Base-by-base conservation (phyloP, 2,888 invertebrate species). In the Cryptus viduatorius region DNA sequence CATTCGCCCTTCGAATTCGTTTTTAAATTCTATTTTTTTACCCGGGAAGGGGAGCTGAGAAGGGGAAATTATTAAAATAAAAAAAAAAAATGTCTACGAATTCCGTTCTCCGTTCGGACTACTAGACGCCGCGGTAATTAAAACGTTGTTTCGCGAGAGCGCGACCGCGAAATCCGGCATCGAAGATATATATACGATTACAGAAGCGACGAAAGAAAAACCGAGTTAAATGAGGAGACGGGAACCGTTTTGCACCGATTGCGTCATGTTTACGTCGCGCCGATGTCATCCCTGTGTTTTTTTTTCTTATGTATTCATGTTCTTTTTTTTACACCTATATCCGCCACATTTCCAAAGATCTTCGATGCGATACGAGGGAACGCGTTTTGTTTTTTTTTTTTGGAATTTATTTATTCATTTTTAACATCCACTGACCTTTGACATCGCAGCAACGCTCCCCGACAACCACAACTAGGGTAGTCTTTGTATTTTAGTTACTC, bases 401-500 rank as follows among this genome's bases (percentile, higher is more conserved):
- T 48, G 0, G 14, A 7, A 10, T n/a, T 48, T 12, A 12, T 48
- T 14, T 4, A 12, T 4, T n/a, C 16, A 8, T 53, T 16, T 19
- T 8, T 1, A 59, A 59, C 24, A 59, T 19, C 8, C 10, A 29
- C 59, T 59, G 65, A 72, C 72, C 79, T 80, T 53, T 73, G 75
- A 75, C 59, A 68, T 12, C 53, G 75, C 50, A 64, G 59, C 67
- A 37, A 56, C 56, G 67, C 46, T 67, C 14, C 48, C 44, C 59
- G 59, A 29, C 59, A 31, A 14, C 37, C 5, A 37, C 37, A 8
- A 37, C 37, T 1, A 37, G 37, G 37, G 37, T 24, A 46, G 56
- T 50, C 48, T 79, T 76, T 68, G 72, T 53, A 69, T 75, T 44
- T 79, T 44, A 68, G 61, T 73, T 69, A 29, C 42, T 44, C 71